Evolutionary conservation across 2,113 vertebrate species (phyloP), one percentile per base, ranked within the genome.

Genomic region (Synchiropus splendidus): DNA sequence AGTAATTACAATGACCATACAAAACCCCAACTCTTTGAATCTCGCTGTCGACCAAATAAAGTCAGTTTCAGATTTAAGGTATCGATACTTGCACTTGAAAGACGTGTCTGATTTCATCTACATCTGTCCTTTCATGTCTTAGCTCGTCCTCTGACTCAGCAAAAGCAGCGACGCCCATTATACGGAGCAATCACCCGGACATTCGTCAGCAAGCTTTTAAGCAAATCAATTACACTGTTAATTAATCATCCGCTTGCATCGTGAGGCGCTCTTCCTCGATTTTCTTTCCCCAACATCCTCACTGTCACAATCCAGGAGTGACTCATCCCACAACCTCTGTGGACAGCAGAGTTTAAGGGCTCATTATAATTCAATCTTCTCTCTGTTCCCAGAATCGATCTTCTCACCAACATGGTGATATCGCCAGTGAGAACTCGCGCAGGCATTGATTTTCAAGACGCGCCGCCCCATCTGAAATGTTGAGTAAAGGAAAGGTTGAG

Each of bases 361-460:
- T 49, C 31, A 72, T 81, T 77, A 56, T 76, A 83, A 74, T 83
- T 81, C 66, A 58, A 70, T 74, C n/a, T n/a, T n/a, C n/a, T n/a
- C 66, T 79, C 57, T 68, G n/a, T 75, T 70, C 51, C 51, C 55
- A 36, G 46, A 47, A 86, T 84, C 51, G 74, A 86, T 84, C 48
- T 34, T 58, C 48, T 52, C 41, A 54, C 43, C n/a, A n/a, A 46
- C 47, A 48, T 46, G 33, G 35, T 17, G 51, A 2, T 31, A 42
- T 37, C 34, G 48, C 45, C 61, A 64, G 64, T 58, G 58, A 75
- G n/a, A n/a, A n/a, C n/a, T n/a, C n/a, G n/a, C n/a, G n/a, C n/a
- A n/a, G n/a, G n/a, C n/a, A n/a, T n/a, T n/a, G n/a, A n/a, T n/a
- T n/a, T n/a, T n/a, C n/a, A n/a, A n/a, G n/a, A n/a, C n/a, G n/a